phyloP scores from a whole-genome alignment of 2,113 vertebrate species.

The Malaclemys terrapin region DNA sequence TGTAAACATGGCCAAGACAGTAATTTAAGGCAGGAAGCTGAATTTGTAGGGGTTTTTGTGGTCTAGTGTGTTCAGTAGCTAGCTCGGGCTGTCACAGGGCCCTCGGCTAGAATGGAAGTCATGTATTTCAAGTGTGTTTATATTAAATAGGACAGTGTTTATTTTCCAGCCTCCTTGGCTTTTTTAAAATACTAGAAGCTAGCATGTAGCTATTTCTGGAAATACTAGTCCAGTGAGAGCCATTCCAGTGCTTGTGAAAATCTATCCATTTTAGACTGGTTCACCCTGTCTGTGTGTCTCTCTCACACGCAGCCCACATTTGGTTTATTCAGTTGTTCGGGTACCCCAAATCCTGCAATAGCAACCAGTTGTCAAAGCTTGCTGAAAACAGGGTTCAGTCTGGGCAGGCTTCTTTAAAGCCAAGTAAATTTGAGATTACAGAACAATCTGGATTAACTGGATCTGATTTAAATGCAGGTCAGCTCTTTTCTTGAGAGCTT shows the following conservation, averaged over 20 bases:
- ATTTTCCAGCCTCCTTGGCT: background rate
- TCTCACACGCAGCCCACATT: background rate
- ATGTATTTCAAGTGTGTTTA: background rate
- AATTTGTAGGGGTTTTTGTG: background rate
- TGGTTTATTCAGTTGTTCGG: background rate
- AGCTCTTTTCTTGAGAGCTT: background rate
- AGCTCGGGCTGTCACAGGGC: background rate
- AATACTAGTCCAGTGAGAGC: background rate
- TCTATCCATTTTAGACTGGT: background rate
- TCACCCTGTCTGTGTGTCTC: background rate
- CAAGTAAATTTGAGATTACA: background rate
- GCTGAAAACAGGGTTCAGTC: accelerated
- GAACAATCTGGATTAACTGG: background rate
- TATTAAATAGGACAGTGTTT: background rate
- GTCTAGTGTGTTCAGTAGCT: background rate
- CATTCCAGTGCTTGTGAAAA: background rate
- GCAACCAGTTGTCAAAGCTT: background rate
- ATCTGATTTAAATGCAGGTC: background rate
- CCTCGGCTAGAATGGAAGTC: background rate
- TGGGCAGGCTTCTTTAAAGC: background rate
- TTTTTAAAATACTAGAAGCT: background rate
- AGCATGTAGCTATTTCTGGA: background rate
- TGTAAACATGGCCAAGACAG: background rate
- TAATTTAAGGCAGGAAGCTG: background rate
- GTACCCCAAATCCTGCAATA: background rate